Base-by-base conservation (phyloP, 2,797 vertebrate species). In the Smutsia temminckii region DNA sequence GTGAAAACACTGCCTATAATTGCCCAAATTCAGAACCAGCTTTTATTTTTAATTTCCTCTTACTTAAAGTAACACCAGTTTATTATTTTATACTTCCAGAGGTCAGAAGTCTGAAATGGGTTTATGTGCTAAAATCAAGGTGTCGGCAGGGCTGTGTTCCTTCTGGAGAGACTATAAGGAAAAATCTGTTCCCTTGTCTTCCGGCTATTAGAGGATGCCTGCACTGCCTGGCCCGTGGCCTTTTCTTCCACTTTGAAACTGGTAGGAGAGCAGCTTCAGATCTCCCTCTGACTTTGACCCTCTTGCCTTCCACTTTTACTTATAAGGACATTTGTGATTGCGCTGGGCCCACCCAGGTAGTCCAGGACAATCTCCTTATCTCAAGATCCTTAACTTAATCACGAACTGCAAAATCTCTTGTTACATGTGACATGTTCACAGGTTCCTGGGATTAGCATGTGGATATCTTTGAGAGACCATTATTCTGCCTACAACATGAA, bases 41-140 rank as follows among this genome's bases (percentile, higher is more conserved):
- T 93, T 83, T 92, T 17, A 63, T 80, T 74, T 71, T 79, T 37
- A 42, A 63, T 81, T 88, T 93, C 20, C 25, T 68, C 13, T 11
- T 79, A 46, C 9, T 89, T 51, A 64, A 64, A 75, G 86, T n/a
- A 51, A 89, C 16, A 59, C 53, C 80, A 4, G 74, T 49, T 21
- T 37, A 81, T 74, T 85, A 64, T 89, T 88, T 88, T 79, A 72
- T 16, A 29, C 17, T 69, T 64, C 51, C 61, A 51, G 18, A 57
- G 16, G 37, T 40, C 17, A n/a, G 3, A 92, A 89, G 13, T 77
- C 53, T 29, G 64, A 91, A 91, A n/a, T 32, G 17, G 61, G n/a
- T 72, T 83, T 92, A 61, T 72, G 42, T 40, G 16, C 14, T 32
- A 83, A 87, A 95, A 51, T 55, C 51, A 91, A 91, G 85, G 20